phyloP scores from a whole-genome alignment of 2,113 vertebrate species.

The Gymnogyps californianus region DNA sequence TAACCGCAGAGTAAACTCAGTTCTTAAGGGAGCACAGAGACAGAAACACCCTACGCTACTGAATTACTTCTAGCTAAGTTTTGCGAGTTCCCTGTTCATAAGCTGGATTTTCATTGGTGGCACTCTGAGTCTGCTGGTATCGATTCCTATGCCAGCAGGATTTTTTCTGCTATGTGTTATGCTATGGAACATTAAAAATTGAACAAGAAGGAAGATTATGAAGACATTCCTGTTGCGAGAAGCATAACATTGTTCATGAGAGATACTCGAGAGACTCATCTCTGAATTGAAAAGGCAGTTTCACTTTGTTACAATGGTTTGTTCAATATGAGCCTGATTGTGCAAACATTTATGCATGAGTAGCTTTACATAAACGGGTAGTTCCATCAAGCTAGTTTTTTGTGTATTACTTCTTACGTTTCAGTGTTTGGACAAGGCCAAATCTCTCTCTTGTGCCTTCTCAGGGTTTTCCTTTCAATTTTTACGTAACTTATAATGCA shows the following conservation, averaged over 20 bases:
- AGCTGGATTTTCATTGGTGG: background rate
- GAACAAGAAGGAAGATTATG: background rate
- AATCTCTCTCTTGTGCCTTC: background rate
- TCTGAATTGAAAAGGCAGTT: background rate
- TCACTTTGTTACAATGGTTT: background rate
- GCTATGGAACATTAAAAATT: background rate
- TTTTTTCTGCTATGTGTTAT: background rate
- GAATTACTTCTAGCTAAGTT: background rate
- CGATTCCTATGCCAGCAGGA: background rate
- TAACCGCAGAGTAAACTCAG: background rate
- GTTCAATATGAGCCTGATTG: background rate
- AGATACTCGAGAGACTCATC: background rate
- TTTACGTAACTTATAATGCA: background rate
- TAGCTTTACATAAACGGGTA: background rate
- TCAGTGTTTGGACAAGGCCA: background rate
- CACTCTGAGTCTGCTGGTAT: background rate
- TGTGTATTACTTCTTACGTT: background rate
- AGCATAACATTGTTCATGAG: background rate
- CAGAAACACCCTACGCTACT: background rate
- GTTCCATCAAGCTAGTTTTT: background rate
- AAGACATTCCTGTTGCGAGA: background rate
- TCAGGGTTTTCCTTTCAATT: background rate
- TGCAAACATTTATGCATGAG: background rate
- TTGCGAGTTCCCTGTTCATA: background rate
- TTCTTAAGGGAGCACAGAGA: background rate